A percentile compares a stretch with the other conserved stretches of the same genome.
These are phyloP conservation scores for Leucoptera coffeella DNA, from an alignment of 2,888 invertebrate species.

Conservation along the genomic window DNA sequence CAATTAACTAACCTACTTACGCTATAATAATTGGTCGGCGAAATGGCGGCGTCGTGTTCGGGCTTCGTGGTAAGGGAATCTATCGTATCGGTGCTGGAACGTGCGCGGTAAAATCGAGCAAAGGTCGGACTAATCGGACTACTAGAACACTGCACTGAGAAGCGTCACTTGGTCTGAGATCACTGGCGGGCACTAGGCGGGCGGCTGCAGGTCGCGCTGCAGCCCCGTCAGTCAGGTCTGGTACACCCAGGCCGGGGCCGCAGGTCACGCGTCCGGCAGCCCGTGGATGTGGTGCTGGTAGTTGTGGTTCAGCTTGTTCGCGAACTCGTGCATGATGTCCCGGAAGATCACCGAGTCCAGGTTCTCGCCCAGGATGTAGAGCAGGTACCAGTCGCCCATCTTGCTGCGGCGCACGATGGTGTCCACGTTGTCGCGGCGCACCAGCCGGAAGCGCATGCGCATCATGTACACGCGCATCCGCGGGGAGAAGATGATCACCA, in stretches of 20 bases:
- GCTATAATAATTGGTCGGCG: no score
- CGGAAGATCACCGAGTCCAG: slow-evolving; percentile 90
- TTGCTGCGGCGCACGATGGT: slow-evolving; percentile 86
- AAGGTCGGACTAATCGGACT: no score
- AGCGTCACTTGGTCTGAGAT: no score
- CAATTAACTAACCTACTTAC: no score
- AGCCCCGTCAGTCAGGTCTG: slow-evolving; percentile 48
- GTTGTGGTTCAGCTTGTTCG: slow-evolving; percentile 81
- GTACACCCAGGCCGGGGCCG: slow-evolving; percentile 50
- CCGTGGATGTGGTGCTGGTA: slow-evolving; percentile 78
- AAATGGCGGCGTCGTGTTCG: no score
- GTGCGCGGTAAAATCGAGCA: no score
- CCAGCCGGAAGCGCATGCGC: slow-evolving; percentile 78
- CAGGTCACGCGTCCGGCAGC: slow-evolving; percentile 77
- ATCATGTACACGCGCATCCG: slow-evolving; percentile 89
- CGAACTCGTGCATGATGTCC: slow-evolving; percentile 89
- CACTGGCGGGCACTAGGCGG: no score
- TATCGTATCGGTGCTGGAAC: no score
- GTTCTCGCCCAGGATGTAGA: slow-evolving; percentile 92
- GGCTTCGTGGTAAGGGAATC: no score
- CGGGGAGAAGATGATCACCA: slow-evolving; percentile 86
- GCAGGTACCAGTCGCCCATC: slow-evolving; percentile 93
- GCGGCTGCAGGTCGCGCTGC: slow-evolving; percentile 46
- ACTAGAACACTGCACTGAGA: no score
- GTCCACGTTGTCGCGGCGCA: slow-evolving; percentile 84